Conservation (phyloP, 2,797 vertebrate genomes). For the Lagocephalus sceleratus region DNA sequence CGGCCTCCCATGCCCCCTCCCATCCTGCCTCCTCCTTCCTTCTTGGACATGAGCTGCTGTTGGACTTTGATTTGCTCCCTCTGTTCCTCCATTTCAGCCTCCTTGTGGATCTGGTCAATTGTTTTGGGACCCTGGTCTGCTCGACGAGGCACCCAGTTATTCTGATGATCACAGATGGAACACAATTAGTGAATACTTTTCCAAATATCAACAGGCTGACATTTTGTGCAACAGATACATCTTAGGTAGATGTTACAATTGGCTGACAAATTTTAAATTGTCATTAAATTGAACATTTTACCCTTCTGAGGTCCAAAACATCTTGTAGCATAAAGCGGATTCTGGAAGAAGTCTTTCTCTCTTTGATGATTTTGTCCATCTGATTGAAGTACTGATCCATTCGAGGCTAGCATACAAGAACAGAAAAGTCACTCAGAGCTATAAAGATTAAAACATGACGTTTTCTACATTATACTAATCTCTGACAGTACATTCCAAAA, state of each 20-base stretch:
- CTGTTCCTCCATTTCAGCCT: conserved; percentile 94
- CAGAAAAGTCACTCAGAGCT: not conserved
- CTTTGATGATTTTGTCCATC: conserved; percentile 99
- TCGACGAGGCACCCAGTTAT: conserved; percentile 93
- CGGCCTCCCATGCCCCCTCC: conserved; percentile 62
- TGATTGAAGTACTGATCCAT: conserved; percentile 99
- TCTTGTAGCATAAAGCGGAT: conserved; percentile 98
- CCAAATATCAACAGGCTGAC: not conserved
- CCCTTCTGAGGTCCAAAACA: conserved; percentile 90
- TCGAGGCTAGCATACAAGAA: conserved; percentile 77
- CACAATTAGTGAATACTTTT: not conserved
- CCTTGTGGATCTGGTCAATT: conserved; percentile 98
- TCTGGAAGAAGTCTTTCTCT: conserved; percentile 93
- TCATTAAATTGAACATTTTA: conserved; percentile 46
- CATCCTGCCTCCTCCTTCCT: conserved; percentile 70
- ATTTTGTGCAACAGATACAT: not conserved
- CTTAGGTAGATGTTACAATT: too few species aligned
- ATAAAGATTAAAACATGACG: not conserved
- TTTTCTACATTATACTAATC: too few species aligned
- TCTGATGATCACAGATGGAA: conserved; percentile 64
- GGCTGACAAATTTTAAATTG: too few species aligned
- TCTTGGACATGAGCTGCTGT: conserved; percentile 90
- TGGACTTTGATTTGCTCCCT: conserved; percentile 93
- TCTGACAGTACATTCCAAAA: not conserved
- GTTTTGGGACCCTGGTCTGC: conserved; percentile 98